Evolutionary conservation across 2,113 vertebrate species (phyloP), one percentile per base, ranked within the genome.

Genomic region (Phocoena phocoena): DNA sequence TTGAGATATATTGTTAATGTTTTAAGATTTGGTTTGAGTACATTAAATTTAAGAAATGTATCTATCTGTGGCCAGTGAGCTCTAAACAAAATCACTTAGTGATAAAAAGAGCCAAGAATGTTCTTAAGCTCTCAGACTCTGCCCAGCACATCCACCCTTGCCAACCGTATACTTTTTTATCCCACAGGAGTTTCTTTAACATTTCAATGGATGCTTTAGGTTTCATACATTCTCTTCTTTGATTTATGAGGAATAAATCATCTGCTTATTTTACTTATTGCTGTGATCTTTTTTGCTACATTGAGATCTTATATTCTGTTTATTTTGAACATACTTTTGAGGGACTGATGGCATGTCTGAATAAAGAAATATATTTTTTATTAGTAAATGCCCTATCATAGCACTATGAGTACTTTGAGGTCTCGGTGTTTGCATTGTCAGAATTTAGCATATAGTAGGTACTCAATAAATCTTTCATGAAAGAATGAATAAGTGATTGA

Each of bases 1-100:
- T 85, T 92, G 77, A 97, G 62, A 97, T 93, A 73, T 73, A 96
- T 89, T 86, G 62, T 83, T 93, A 89, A 73, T 82, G 67, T 73
- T 95, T 91, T 55, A 82, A 70, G 44, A 95, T 79, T 96, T 96
- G 79, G 25, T 82, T 79, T 82, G 26, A 89, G 25, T n/a, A n/a
- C 20, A 74, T 82, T 84, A 95, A 82, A 10, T 76, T 94, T 62
- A 93, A 88, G 73, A 86, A 94, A 65, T 63, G 10, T 65, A 68
- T 91, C 21, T 93, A 9, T 81, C 31, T 96, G 38, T 94, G 74
- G 44, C 13, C 47, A 96, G 62, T 70, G 80, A 97, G 23, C 77
- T 74, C 47, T 50, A 90, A 79, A 33, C 62, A 33, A 81, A 96
- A 26, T 38, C 21, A 38, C 85, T 90, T 95, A 88, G 41, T 90